A percentile compares a stretch with the other conserved stretches of the same genome.
Conservation (phyloP, 2,113 vertebrate species). For the Cottus gobio region DNA sequence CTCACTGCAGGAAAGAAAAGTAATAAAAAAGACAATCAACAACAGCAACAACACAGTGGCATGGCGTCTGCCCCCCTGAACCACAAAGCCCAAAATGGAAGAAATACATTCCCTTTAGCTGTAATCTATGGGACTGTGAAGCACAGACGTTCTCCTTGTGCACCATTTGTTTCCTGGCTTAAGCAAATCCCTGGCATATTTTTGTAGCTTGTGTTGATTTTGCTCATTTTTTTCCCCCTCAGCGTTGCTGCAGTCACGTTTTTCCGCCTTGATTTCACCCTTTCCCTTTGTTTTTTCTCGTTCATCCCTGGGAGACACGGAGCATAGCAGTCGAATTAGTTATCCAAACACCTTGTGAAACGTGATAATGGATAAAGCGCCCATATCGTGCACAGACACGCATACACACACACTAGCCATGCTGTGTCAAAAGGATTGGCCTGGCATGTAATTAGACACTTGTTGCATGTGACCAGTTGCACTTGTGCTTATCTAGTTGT, state of each 20-base stretch:
- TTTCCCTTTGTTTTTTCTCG: slow-evolving; percentile 52
- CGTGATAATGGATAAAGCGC: slow-evolving; percentile 72
- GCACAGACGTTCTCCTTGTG: slow-evolving; percentile 39
- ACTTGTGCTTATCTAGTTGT: slow-evolving; percentile 34
- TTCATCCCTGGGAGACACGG: slow-evolving; percentile 62
- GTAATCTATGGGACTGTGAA: slow-evolving; percentile 38
- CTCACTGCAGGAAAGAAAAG: background rate
- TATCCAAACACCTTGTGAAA: slow-evolving; percentile 79
- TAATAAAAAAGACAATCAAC: background rate
- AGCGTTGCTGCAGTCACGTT: slow-evolving; percentile 37
- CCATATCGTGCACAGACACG: background rate
- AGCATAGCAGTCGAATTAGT: slow-evolving; percentile 75
- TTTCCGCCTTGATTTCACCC: slow-evolving; percentile 59
- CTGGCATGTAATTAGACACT: slow-evolving; percentile 71
- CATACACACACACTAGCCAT: background rate
- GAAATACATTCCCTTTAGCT: slow-evolving; percentile 32
- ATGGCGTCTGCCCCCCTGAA: slow-evolving; percentile 3
- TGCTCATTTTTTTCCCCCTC: slow-evolving; percentile 7
- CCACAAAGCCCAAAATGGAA: slow-evolving; percentile 22
- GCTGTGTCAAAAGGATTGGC: slow-evolving; percentile 70
- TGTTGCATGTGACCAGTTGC: slow-evolving; percentile 69
- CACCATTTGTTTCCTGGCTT: slow-evolving; percentile 56
- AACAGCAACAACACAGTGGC: slow-evolving; percentile 13
- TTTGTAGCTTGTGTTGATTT: slow-evolving; percentile 57
- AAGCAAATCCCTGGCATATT: slow-evolving; percentile 67